These are phyloP conservation scores for Ornithoptera priamus DNA, from an alignment of 2,888 invertebrate genomes.

Conservation along the genomic window DNA sequence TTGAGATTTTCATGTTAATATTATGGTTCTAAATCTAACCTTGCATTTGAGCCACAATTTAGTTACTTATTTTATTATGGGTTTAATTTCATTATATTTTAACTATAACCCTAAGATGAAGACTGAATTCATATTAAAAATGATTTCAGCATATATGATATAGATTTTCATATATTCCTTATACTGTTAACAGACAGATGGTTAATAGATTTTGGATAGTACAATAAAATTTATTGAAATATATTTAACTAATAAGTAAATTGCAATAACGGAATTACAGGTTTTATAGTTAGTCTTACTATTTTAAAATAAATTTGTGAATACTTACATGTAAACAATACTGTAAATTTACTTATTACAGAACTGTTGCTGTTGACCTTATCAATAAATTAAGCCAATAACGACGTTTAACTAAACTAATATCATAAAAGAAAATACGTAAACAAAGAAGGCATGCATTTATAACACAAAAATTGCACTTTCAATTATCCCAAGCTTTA, in stretches of 20 bases:
- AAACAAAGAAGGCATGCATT: constrained; percentile 9
- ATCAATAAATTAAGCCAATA: neutral
- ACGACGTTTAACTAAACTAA: neutral
- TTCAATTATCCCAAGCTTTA: constrained; percentile 1
- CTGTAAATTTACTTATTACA: constrained; percentile 19
- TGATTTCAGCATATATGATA: too few species aligned
- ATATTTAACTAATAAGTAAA: neutral
- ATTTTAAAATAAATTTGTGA: constrained; percentile 5
- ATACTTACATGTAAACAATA: constrained; percentile 29
- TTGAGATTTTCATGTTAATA: too few species aligned
- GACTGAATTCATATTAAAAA: too few species aligned
- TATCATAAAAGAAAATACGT: neutral
- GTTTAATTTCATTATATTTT: too few species aligned
- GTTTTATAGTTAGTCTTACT: neutral
- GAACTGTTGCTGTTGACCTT: neutral
- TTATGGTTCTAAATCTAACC: too few species aligned
- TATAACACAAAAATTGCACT: constrained; percentile 10
- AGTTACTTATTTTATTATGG: too few species aligned
- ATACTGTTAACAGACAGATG: neutral
- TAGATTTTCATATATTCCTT: too few species aligned
- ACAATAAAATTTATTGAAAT: neutral
- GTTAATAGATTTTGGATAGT: neutral
- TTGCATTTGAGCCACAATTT: too few species aligned
- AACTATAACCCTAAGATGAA: too few species aligned
- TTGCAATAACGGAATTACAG: neutral